These are phyloP conservation scores for Rhynchomys soricoides DNA, from an alignment of 2,113 vertebrate genomes.

Conservation along the genomic window DNA sequence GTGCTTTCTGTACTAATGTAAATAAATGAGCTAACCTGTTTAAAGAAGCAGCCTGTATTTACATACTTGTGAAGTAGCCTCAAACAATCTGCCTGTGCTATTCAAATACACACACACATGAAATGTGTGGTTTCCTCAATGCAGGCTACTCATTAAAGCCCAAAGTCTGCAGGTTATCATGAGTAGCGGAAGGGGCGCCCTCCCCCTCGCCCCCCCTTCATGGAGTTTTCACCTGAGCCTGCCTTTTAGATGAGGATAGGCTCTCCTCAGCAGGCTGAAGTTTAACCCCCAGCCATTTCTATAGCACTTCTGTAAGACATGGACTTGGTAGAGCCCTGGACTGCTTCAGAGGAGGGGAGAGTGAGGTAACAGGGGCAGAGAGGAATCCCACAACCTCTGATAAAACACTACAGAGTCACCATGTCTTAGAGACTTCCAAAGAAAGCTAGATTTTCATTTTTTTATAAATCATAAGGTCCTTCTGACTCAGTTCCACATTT, in stretches of 20 bases:
- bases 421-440: neutral
- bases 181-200: fast-evolving
- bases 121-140: neutral
- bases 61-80: conserved; percentile 73
- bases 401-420: neutral
- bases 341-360: neutral
- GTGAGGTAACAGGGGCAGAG: too few species aligned
- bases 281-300: neutral
- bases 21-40: conserved; percentile 87
- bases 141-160: neutral
- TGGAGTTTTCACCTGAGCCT: neutral
- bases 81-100: conserved; percentile 62
- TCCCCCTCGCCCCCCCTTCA: fast-evolving
- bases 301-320: neutral
- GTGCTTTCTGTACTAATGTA: conserved; percentile 85
- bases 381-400: neutral
- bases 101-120: conserved; percentile 25
- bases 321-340: neutral
- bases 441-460: conserved; percentile 16
- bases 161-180: neutral
- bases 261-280: neutral
- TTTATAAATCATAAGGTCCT: neutral
- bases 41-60: conserved; percentile 86
- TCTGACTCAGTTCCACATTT: conserved; percentile 1
- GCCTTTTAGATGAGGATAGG: neutral